Evolutionary conservation across 2,888 invertebrate genomes (phyloP).

Genomic region (Dorcus parallelipipedus): DNA sequence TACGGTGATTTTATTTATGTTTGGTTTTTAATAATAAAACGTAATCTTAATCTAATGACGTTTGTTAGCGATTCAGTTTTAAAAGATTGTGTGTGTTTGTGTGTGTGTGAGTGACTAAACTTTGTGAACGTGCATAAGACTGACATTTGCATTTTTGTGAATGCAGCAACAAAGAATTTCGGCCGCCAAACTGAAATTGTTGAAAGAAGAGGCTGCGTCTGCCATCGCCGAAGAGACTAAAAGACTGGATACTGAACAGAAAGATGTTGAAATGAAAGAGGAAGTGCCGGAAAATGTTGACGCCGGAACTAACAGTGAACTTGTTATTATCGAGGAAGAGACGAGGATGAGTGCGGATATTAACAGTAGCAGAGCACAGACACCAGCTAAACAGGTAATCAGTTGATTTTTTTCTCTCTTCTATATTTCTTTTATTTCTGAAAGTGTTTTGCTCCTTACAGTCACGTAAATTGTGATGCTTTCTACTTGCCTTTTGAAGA

Average conservation of each 20-base stretch:
- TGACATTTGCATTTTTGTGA: conserved; percentile 34
- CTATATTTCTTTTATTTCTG: too few species aligned
- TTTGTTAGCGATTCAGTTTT: conserved; percentile 11
- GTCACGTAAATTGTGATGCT: too few species aligned
- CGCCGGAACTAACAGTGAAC: conserved; percentile 35
- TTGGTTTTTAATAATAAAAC: conserved; percentile 17
- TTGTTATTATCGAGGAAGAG: conserved; percentile 69
- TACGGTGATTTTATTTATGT: conserved; percentile 18
- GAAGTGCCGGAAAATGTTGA: conserved; percentile 14
- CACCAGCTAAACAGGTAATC: conserved; percentile 46
- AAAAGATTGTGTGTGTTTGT: conserved; percentile 9
- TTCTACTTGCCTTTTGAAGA: too few species aligned
- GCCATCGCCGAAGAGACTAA: conserved; percentile 25
- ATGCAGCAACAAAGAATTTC: conserved; percentile 37
- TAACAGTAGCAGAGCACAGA: conserved; percentile 38
- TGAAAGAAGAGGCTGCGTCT: conserved; percentile 30
- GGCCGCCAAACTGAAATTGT: conserved; percentile 34
- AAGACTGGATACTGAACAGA: conserved; percentile 12
- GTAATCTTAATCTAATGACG: conserved; percentile 11
- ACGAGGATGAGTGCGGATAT: conserved; percentile 73
- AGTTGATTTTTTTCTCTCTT: too few species aligned
- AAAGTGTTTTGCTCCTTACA: too few species aligned
- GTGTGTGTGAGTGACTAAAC: conserved; percentile 7
- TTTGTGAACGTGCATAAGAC: conserved; percentile 10
- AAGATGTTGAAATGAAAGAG: conserved; percentile 17